Evolutionary conservation across 2,888 invertebrate genomes (phyloP).

Genomic region (Drosophila mimica): DNA sequence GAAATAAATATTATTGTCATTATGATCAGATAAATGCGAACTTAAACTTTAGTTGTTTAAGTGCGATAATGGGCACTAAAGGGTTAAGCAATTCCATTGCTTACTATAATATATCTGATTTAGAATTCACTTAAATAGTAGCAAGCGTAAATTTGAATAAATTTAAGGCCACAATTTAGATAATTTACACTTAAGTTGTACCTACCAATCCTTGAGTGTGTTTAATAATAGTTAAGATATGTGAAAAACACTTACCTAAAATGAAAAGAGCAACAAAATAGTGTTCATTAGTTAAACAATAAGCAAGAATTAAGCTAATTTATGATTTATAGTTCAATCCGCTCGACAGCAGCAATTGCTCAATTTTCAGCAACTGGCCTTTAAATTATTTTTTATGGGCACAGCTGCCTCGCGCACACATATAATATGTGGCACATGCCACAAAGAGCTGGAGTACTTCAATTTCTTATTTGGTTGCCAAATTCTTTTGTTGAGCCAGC

Average conservation of each 20-base stretch:
- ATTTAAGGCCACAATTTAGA: background rate
- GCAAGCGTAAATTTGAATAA: background rate
- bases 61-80: too few relatives aligned
- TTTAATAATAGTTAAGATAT: background rate
- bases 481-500: conserved; percentile 2
- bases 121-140: background rate
- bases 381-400: conserved; percentile 27
- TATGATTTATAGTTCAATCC: conserved; percentile 21
- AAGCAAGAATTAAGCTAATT: conserved; percentile 32
- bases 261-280: conserved; percentile 36
- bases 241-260: conserved; percentile 59
- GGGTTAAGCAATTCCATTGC: background rate
- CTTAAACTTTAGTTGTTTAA: too few relatives aligned
- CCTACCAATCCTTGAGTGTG: conserved; percentile 40
- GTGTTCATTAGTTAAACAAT: conserved; percentile 37
- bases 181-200: conserved; percentile 2
- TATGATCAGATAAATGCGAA: background rate
- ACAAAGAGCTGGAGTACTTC: conserved; percentile 1
- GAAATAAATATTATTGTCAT: background rate
- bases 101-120: background rate
- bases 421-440: conserved; percentile 13
- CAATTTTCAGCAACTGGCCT: conserved; percentile 32
- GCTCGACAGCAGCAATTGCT: conserved; percentile 1
- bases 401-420: conserved; percentile 8
- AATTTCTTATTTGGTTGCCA: conserved; percentile 1